Evolutionary conservation across 2,888 invertebrate genomes (phyloP).

Genomic region (Phrixothrix hirtus): DNA sequence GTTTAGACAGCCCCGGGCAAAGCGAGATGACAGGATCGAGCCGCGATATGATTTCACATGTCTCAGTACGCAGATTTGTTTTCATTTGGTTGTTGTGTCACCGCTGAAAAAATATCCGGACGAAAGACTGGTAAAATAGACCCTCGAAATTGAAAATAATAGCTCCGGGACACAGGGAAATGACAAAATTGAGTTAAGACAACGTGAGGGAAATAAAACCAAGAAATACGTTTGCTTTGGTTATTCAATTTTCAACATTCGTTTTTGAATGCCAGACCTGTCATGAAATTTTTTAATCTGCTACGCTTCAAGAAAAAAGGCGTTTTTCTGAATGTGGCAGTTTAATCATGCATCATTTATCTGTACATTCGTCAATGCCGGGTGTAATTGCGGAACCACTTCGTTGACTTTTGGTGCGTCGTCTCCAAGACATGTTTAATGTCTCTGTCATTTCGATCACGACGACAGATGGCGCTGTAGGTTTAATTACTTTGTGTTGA

Average conservation of each 20-base stretch:
- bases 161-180: constrained; percentile 43
- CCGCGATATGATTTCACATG: constrained; percentile 27
- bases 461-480: constrained; percentile 16
- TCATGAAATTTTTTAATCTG: constrained; percentile 14
- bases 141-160: constrained; percentile 50
- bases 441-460: constrained; percentile 24
- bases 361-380: constrained; percentile 16
- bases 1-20: constrained; percentile 28
- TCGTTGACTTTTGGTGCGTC: constrained; percentile 9
- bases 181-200: constrained; percentile 48
- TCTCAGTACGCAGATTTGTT: constrained; percentile 38
- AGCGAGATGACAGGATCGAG: constrained; percentile 27
- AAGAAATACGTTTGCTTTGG: constrained; percentile 37
- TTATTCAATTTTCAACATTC: constrained; percentile 31
- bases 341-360: constrained; percentile 25
- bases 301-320: too few species aligned
- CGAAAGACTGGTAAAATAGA: constrained; percentile 42
- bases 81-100: constrained; percentile 37
- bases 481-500: constrained; percentile 31
- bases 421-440: constrained; percentile 25
- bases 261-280: constrained; percentile 18
- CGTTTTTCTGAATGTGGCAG: constrained; percentile 26
- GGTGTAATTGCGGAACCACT: constrained; percentile 23
- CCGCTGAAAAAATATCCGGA: constrained; percentile 33
- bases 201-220: constrained; percentile 44